Base-by-base conservation (phyloP, 2,888 invertebrate species). In the Cryptocephalus primarius region DNA sequence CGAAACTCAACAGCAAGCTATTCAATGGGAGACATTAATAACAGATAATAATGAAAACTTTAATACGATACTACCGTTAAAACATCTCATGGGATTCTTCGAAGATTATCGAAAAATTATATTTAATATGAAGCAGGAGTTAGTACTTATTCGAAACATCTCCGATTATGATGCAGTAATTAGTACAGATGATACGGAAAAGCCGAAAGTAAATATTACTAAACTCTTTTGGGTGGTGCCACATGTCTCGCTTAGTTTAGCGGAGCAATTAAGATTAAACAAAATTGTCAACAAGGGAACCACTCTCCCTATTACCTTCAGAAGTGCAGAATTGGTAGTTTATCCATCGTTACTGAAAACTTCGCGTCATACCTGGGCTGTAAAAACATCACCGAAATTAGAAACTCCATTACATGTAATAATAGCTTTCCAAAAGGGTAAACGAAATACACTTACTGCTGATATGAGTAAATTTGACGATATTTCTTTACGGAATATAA, bases 51-150 rank as follows among this genome's bases (percentile, higher is more conserved):
- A 11, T 2, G 44, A 39, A 14, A 47, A 43, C 40, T 44, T 44
- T 38, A 48, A 48, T 45, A 42, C 45, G 12, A 22, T 22, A 22
- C 22, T 51, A 14, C 50, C 52, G 6, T 32, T 52, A 11, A 45
- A 49, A 41, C 9, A 46, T 33, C 34, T 40, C 9, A 13, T 32
- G 8, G 47, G 48, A 31, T 49, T 49, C 33, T 47, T 47, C 40
- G 47, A 51, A 44, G 49, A 48, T 43, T 50, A 48, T 41, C 33
- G 43, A 22, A 55, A 51, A 46, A 41, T 50, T 36, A 49, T 55
- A 12, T 22, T 53, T 6, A 51, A 51, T 42, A 38, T 52, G 34
- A 39, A 34, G 42, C 55, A 55, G 38, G 55, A 50, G 45, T 43
- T 54, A 31, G 49, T 52, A 10, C 33, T 52, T 22, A 49, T 54